Evolutionary conservation across 2,113 vertebrate genomes (phyloP).

Genomic region (Diadophis punctatus): DNA sequence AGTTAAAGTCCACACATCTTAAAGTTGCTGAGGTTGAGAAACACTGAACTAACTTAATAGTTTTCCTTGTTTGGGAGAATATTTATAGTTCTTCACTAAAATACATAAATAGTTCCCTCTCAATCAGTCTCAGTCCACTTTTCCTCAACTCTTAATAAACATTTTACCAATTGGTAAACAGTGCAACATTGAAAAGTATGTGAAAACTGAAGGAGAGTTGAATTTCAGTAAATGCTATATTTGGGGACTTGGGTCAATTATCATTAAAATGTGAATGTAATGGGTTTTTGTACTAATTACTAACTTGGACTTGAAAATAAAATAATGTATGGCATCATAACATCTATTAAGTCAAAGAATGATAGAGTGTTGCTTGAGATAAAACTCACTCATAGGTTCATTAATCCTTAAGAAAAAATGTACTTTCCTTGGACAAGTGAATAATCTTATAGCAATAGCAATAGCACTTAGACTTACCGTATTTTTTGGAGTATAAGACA

Average conservation of each 20-base stretch:
- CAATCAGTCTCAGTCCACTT: background rate
- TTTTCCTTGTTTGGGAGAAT: background rate
- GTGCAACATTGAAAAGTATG: background rate
- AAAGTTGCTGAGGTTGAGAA: background rate
- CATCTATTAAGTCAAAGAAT: background rate
- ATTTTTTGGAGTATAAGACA: too few species aligned
- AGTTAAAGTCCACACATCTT: background rate
- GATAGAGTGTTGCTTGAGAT: background rate
- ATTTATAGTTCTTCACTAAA: background rate
- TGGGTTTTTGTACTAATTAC: background rate
- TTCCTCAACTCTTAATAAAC: background rate
- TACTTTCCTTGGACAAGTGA: background rate
- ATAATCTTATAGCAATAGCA: background rate
- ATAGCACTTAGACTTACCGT: too few species aligned
- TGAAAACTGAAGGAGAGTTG: background rate
- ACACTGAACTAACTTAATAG: background rate
- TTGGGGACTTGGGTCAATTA: background rate
- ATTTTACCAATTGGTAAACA: background rate
- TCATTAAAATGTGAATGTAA: background rate
- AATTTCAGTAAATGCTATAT: background rate
- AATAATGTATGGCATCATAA: background rate
- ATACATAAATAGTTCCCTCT: background rate
- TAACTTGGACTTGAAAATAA: background rate
- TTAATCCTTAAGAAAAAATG: background rate
- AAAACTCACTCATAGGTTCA: background rate